Base-by-base conservation (phyloP, 2,888 invertebrate species). In the Clivina fossor region DNA sequence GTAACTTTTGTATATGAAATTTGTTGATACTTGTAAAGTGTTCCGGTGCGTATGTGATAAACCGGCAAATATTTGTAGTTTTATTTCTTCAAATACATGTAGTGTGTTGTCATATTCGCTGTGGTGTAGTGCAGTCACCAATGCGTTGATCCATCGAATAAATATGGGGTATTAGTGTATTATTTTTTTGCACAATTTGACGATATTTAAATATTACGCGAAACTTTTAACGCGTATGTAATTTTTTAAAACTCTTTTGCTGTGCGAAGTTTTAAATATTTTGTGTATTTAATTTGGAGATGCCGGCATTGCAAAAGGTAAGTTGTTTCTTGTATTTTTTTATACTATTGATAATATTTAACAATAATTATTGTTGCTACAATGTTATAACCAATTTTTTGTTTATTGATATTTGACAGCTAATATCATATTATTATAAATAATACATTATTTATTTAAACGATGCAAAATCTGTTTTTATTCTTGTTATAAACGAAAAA, bases 1-100 rank as follows among this genome's bases (percentile, higher is more conserved):
- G 44, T 37, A 44, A 44, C 16, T 44, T 51, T 53, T 44, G 43
- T n/a, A n/a, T 53, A 53, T 53, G 53, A 53, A 53, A 44, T 53
- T 43, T 53, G 53, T 44, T 53, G 22, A 43, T 51, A 33, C 41
- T 32, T 37, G 50, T 11, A 33, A n/a, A 24, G 33, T 35, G 35
- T 9, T n/a, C n/a, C 18, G 3, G 11, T 11, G 24, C 2, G n/a
- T n/a, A n/a, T 33, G 24, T 32, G 33, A 19, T 33, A 19, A 40
- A 53, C 26, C 44, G 32, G 30, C 9, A 9, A 38, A 37, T 49
- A 51, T 51, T 13, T 15, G 18, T 40, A 4, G 35, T 22, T 47
- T 35, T 35, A n/a, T n/a, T 16, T 18, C 11, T 37, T 24, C 13
- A 9, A 43, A 44, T 22, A 35, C 11, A 18, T 44, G 19, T 44